These are phyloP conservation scores for Mythimna impura DNA, from an alignment of 2,888 invertebrate genomes.

Conservation along the genomic window DNA sequence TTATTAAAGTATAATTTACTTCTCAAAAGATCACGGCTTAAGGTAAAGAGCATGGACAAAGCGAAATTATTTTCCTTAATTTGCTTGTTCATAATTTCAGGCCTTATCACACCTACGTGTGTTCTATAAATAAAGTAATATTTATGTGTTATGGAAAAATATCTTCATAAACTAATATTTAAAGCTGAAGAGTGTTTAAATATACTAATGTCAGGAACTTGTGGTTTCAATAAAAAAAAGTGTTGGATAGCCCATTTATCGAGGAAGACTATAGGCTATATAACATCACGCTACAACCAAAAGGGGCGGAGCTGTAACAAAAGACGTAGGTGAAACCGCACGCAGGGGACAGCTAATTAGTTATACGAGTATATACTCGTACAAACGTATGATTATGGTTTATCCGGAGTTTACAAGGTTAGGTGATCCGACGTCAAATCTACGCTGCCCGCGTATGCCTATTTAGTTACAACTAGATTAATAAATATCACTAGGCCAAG, in stretches of 20 bases:
- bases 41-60: slow-evolving; percentile 28
- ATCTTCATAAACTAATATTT: no score
- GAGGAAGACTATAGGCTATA: no score
- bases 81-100: not conserved
- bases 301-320: no score
- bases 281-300: no score
- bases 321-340: no score
- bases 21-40: slow-evolving; percentile 34
- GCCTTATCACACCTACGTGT: not conserved
- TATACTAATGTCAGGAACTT: no score
- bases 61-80: slow-evolving; percentile 14
- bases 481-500: slow-evolving; percentile 8
- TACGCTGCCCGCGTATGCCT: not conserved
- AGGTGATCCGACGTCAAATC: not conserved
- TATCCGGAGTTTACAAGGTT: slow-evolving; percentile 5
- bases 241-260: no score
- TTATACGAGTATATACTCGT: not conserved
- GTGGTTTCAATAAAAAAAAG: no score
- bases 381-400: not conserved
- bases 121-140: slow-evolving; percentile 1
- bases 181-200: no score
- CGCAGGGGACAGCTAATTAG: no score
- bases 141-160: slow-evolving; percentile 1
- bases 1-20: slow-evolving; percentile 4
- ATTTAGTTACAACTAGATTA: slow-evolving; percentile 18